These are phyloP conservation scores for Halichondria panicea DNA, from an alignment of 37 sponge, comb jelly and placozoan genomes.

Conservation along the genomic window DNA sequence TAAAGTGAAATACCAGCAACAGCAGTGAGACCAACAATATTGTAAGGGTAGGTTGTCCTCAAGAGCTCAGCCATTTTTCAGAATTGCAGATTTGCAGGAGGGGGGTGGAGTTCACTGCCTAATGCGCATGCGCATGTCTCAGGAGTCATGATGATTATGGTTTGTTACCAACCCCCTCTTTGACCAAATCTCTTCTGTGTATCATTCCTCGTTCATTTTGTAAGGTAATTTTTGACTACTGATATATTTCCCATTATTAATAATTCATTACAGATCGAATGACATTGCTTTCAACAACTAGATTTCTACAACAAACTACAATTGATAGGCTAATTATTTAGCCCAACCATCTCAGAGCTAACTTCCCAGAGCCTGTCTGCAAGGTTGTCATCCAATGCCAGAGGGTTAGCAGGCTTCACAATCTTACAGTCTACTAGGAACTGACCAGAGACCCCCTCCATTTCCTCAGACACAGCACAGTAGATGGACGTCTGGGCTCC, in stretches of 20 bases:
- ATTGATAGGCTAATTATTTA: background rate
- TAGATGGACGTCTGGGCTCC: conserved; percentile 82
- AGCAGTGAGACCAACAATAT: background rate
- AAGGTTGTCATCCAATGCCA: conserved; percentile 33
- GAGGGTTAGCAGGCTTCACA: background rate
- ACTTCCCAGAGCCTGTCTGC: conserved; percentile 30
- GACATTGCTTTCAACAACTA: background rate
- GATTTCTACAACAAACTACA: too few species aligned
- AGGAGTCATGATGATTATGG: too few species aligned
- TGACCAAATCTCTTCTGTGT: too few species aligned
- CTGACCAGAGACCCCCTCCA: conserved; percentile 46
- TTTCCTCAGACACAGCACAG: conserved; percentile 52
- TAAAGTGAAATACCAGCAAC: too few species aligned
- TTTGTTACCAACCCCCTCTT: too few species aligned
- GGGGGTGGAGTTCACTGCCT: too few species aligned
- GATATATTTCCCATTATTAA: too few species aligned
- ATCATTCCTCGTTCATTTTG: too few species aligned
- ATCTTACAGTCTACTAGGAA: conserved; percentile 74
- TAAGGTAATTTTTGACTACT: too few species aligned
- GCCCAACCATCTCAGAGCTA: background rate
- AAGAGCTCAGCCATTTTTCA: too few species aligned
- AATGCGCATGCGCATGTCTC: too few species aligned
- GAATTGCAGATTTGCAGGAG: too few species aligned
- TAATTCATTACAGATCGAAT: background rate
- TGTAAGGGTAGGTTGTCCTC: background rate